These are phyloP conservation scores for Lithobates sylvaticus DNA, from an alignment of 2,797 vertebrate genomes.

Conservation along the genomic window DNA sequence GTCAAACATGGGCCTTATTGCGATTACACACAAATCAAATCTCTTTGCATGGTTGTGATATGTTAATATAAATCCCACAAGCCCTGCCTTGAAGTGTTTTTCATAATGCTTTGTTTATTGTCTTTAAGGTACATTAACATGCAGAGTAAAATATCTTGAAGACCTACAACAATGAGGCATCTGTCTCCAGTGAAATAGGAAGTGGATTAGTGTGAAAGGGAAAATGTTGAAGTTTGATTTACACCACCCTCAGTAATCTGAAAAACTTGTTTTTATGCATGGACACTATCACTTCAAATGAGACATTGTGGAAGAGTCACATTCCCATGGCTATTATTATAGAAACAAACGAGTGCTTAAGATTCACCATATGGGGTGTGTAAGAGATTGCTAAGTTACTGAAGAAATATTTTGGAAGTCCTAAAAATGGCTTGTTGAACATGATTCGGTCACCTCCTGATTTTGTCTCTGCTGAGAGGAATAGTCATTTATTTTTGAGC, in stretches of 20 bases:
- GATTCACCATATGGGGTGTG: constrained; percentile 35
- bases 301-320: constrained; percentile 32
- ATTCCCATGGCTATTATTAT: constrained; percentile 42
- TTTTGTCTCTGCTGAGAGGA: background rate
- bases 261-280: constrained; percentile 25
- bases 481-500: background rate
- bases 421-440: constrained; percentile 1
- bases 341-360: constrained; percentile 21
- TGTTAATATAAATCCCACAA: constrained; percentile 22
- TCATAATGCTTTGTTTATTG: constrained; percentile 43
- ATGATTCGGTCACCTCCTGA: background rate
- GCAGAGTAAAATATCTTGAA: constrained; percentile 25
- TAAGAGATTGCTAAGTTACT: constrained; percentile 46
- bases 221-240: constrained; percentile 39
- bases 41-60: background rate
- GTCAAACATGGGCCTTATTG: background rate
- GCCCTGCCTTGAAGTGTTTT: constrained; percentile 17
- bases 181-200: constrained; percentile 20
- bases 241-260: constrained; percentile 31
- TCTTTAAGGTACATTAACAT: constrained; percentile 36
- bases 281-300: constrained; percentile 19
- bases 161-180: constrained; percentile 24
- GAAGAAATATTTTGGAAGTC: constrained; percentile 30
- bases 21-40: background rate
- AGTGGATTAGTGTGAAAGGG: constrained; percentile 28